Base-by-base conservation (phyloP, 2,113 vertebrate species). In the Catharus minimus region DNA sequence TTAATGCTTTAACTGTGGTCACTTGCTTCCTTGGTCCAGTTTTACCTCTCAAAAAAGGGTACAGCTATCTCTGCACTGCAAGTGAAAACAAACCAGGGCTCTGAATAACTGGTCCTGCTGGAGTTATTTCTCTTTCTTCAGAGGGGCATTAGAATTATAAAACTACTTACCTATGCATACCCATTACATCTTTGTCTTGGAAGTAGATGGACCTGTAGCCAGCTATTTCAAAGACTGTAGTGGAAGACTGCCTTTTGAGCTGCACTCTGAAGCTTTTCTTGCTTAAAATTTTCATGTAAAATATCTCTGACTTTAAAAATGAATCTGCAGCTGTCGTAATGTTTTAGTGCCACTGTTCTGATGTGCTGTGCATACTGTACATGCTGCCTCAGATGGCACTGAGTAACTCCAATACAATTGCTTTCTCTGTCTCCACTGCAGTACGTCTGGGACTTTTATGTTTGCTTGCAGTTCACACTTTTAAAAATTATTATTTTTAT, bases 101-200 rank as follows among this genome's bases (percentile, higher is more conserved):
- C 41, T 71, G 72, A 66, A 76, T 36, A 69, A 28, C n/a, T 79
- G 19, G 12, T 73, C 65, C 16, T 90, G 14, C 50, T 84, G 38
- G 43, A 72, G 55, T 43, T 64, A 56, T 47, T 93, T 57, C 30
- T 84, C 27, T 80, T 86, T 49, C 47, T 79, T 95, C 74, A 92
- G 86, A 69, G 55, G 7, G 17, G 33, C 32, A 62, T 69, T 94
- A 58, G 62, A 90, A 62, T 58, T 55, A 50, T 39, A 57, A 72
- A 83, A 5, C 0, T 0, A 46, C n/a, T 69, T 69, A 43, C 11
- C 46, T 66, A 11, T 0, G 0, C 14, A 33, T 66, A 73, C 39
- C 26, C 15, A 13, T 83, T 64, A 60, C 12, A 65, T 56, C 22
- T 84, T 76, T 84, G 18, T 77, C 49, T 74, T 88, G 41, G 52